Evolutionary conservation across 2,113 vertebrate species (phyloP), one percentile per base, ranked within the genome.

Genomic region (Chitala chitala): DNA sequence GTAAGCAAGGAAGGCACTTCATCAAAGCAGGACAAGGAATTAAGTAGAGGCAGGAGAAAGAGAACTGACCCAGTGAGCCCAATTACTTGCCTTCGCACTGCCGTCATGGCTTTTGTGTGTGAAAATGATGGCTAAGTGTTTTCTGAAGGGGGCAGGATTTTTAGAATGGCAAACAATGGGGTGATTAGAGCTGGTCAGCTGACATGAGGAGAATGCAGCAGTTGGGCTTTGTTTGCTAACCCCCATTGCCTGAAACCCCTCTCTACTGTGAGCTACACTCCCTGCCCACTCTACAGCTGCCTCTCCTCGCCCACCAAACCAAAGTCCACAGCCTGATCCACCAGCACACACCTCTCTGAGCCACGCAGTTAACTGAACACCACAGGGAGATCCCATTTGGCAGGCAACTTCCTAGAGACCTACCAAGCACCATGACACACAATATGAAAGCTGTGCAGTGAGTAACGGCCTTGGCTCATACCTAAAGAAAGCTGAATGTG

Each of bases 171-270:
- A 9, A 71, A 59, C 56, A 50, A 56, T 31, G 74, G 64, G 71
- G 4, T 15, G 65, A 77, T 78, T 66, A 72, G 22, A 33, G 42
- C 42, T 20, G 15, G 31, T 12, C 54, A 54, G 48, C 58, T 64
- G 73, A 36, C 58, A 69, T 40, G 36, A 40, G 74, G 71, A 78
- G 48, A 73, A 48, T 36, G 24, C 59, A 79, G 77, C 71, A 59
- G 51, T 69, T 17, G 73, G 69, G 26, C 65, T 31, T 61, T 70
- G 72, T 42, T 40, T 79, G 55, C 73, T 68, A 69, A 3, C 29
- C 58, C n/a, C 66, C 33, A 69, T 76, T 73, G 74, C 71, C 15
- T 20, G 59, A 50, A 72, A 73, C 77, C 72, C 63, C 22, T 59
- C 26, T 58, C 24, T 33, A 46, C 58, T 76, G 77, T 51, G 6